These are phyloP conservation scores for Spizaetus ornatus DNA, from an alignment of 2,113 vertebrate species.

Conservation along the genomic window DNA sequence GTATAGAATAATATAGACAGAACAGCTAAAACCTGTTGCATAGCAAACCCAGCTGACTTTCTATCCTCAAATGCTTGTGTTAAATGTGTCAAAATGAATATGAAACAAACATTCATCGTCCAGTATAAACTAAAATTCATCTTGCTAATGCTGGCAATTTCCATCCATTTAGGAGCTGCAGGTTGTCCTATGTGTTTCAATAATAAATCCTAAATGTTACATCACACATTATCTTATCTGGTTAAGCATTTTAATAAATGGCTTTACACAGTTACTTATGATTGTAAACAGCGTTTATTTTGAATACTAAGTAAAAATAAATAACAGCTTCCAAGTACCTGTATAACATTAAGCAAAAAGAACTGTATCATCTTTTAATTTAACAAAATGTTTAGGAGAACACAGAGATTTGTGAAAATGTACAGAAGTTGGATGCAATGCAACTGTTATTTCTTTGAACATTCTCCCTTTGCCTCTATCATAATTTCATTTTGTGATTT, in stretches of 20 bases:
- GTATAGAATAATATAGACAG: background rate
- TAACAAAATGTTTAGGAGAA: background rate
- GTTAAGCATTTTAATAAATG: background rate
- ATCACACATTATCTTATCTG: background rate
- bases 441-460: background rate
- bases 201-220: background rate
- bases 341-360: background rate
- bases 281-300: background rate
- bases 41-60: background rate
- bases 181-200: background rate
- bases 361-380: background rate
- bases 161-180: background rate
- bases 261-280: background rate
- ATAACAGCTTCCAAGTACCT: background rate
- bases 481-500: background rate
- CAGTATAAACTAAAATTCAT: background rate
- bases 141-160: background rate
- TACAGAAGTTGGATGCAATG: background rate
- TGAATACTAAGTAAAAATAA: background rate
- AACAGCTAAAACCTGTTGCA: background rate
- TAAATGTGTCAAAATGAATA: background rate
- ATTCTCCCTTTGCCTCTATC: background rate
- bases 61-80: background rate
- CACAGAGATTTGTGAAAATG: background rate
- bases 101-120: background rate